These are phyloP conservation scores for Cydia strobilella DNA, from an alignment of 1,140 invertebrate species.

Conservation along the genomic window DNA sequence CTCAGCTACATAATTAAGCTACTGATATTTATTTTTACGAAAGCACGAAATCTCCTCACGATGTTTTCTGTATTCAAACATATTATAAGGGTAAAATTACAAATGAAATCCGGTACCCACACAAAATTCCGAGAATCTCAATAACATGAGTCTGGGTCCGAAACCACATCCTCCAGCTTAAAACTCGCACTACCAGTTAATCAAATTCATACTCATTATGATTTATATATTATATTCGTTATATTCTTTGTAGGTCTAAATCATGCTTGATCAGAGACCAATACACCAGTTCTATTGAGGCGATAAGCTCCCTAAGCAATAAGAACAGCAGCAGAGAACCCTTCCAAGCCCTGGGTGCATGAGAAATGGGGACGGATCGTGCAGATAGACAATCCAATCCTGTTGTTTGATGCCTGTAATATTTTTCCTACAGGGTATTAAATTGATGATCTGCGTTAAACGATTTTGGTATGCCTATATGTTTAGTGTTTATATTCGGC, in stretches of 20 bases:
- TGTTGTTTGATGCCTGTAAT: slow-evolving; percentile 23
- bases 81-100: too few species aligned
- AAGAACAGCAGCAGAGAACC: neutral
- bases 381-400: slow-evolving; percentile 24
- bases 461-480: neutral
- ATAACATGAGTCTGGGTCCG: too few species aligned
- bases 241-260: neutral
- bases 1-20: too few species aligned
- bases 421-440: neutral
- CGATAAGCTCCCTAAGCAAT: neutral
- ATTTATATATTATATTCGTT: too few species aligned
- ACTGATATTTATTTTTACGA: too few species aligned
- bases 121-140: too few species aligned
- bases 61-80: too few species aligned
- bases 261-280: neutral
- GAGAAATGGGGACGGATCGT: slow-evolving; percentile 17
- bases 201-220: too few species aligned
- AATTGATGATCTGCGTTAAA: neutral
- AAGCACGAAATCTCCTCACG: too few species aligned
- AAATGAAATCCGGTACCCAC: too few species aligned
- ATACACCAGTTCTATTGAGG: neutral
- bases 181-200: too few species aligned
- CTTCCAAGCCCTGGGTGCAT: slow-evolving; percentile 13
- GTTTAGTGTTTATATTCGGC: neutral
- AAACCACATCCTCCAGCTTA: too few species aligned